Percentiles rank a stretch among this genome's conserved stretches.
phyloP scores from a whole-genome alignment of 2,888 invertebrate genomes.

The Sericinus montela region DNA sequence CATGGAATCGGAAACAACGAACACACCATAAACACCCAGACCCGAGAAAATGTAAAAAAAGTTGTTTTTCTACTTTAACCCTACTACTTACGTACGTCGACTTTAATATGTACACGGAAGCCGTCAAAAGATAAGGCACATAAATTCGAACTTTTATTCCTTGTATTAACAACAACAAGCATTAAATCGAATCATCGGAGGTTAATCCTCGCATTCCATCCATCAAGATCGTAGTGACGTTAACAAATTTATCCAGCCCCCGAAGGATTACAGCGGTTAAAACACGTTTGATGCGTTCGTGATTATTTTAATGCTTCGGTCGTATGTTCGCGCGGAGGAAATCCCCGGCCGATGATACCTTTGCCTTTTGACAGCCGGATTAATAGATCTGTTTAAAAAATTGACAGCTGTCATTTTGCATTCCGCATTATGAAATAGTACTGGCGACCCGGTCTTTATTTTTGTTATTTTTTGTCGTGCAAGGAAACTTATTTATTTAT shows the following conservation, averaged over 20 bases:
- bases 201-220: background rate
- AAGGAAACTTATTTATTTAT: too few relatives aligned
- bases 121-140: too few relatives aligned
- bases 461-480: too few relatives aligned
- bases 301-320: slow-evolving; percentile 5
- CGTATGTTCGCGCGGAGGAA: background rate
- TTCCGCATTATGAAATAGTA: background rate
- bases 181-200: background rate
- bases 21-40: too few relatives aligned
- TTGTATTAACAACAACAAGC: too few relatives aligned
- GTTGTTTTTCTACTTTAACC: too few relatives aligned
- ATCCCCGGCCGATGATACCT: slow-evolving; percentile 1
- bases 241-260: slow-evolving; percentile 1
- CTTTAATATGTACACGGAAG: too few relatives aligned
- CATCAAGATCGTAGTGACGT: background rate
- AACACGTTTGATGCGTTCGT: background rate
- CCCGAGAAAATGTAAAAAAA: too few relatives aligned
- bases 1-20: too few relatives aligned
- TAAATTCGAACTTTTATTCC: too few relatives aligned
- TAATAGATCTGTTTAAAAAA: background rate
- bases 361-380: slow-evolving; percentile 5
- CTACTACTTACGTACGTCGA: too few relatives aligned
- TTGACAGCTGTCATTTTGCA: slow-evolving; percentile 3
- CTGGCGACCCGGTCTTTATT: too few relatives aligned
- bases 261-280: background rate